Evolutionary conservation across 2,888 invertebrate genomes (phyloP).

Genomic region (Eurois occulta): DNA sequence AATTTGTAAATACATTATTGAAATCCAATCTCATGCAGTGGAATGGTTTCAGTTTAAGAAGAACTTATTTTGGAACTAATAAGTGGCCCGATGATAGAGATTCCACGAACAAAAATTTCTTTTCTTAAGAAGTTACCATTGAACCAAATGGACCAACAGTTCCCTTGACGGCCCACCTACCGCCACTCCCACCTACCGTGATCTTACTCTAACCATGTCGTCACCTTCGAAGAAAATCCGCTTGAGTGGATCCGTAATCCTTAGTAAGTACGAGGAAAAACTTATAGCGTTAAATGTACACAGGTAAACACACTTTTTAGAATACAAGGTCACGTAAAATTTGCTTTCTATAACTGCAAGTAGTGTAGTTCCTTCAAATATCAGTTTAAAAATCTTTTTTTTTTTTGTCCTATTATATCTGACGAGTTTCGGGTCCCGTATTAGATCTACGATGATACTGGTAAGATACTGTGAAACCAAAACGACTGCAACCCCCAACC

Average conservation of each 20-base stretch:
- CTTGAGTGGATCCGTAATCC: not conserved
- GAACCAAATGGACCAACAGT: not conserved
- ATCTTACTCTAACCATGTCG: not conserved
- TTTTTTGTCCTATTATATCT: not conserved
- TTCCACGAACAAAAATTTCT: not conserved
- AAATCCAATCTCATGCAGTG: not conserved
- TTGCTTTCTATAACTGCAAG: too few relatives aligned
- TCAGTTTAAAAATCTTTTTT: too few relatives aligned
- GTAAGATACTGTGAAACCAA: not conserved
- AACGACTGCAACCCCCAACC: not conserved
- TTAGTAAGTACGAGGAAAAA: not conserved
- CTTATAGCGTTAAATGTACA: not conserved
- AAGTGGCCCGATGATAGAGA: not conserved
- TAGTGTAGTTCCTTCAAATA: too few relatives aligned
- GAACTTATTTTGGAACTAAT: not conserved
- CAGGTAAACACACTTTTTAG: not conserved
- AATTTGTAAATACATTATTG: not conserved
- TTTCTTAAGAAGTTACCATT: not conserved
- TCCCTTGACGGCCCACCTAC: not conserved
- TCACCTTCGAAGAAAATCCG: not conserved
- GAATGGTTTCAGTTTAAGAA: not conserved
- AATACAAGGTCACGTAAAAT: not conserved
- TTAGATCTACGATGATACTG: not conserved
- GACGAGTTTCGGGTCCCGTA: not conserved
- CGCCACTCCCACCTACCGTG: not conserved